Percentiles rank a stretch among this genome's conserved stretches.
Conservation (phyloP, 2,888 invertebrate species). For the Drosophila aldrichi region DNA sequence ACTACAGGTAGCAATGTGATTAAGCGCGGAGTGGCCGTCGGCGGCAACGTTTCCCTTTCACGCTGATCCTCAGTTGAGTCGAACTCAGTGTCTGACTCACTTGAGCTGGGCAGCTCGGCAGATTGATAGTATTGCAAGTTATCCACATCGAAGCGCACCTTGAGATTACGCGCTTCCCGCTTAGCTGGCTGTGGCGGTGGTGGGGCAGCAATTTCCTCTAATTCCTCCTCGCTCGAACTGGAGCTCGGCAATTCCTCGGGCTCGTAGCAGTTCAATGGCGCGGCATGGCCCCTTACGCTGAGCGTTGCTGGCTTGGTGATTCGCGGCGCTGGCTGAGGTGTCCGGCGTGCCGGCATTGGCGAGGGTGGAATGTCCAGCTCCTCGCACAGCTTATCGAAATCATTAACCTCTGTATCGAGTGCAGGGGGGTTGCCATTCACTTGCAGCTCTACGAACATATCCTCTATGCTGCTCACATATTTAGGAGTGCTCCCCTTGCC, state of each 20-base stretch:
- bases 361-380: constrained; percentile 45
- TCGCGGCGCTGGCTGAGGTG: constrained; percentile 62
- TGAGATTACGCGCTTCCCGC: constrained; percentile 49
- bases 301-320: constrained; percentile 50
- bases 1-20: constrained; percentile 22
- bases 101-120: constrained; percentile 52
- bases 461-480: constrained; percentile 66
- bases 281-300: constrained; percentile 51
- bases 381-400: constrained; percentile 63
- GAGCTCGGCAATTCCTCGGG: constrained; percentile 59
- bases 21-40: constrained; percentile 64
- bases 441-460: constrained; percentile 61
- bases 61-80: constrained; percentile 26
- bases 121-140: constrained; percentile 71
- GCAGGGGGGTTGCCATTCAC: constrained; percentile 5
- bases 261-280: constrained; percentile 60
- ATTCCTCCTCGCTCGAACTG: constrained; percentile 58
- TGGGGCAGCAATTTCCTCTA: constrained; percentile 9
- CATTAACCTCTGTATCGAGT: constrained; percentile 20
- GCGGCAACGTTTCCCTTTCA: constrained; percentile 19
- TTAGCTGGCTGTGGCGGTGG: constrained; percentile 59
- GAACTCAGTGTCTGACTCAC: constrained; percentile 43
- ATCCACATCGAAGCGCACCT: constrained; percentile 78
- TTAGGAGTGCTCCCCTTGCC: constrained; percentile 17
- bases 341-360: constrained; percentile 37